Evolutionary conservation across 2,797 vertebrate species (phyloP).

Genomic region (Tolypeutes matacus): DNA sequence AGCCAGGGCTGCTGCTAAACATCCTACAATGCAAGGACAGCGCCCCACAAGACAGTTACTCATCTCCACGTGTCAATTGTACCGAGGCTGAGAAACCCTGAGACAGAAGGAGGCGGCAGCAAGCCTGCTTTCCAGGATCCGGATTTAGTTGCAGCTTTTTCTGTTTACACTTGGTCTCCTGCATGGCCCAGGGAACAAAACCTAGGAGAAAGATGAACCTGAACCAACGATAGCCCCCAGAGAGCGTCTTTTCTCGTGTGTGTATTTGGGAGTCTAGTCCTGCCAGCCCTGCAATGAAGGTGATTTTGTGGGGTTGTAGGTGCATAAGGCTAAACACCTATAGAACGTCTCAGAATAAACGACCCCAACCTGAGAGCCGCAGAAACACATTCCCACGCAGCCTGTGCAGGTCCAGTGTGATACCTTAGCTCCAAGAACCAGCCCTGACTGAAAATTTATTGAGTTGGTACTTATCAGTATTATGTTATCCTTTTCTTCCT

Average conservation of each 20-base stretch:
- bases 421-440: background rate
- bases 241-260: no score
- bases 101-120: background rate
- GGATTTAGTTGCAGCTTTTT: background rate
- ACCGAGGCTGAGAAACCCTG: background rate
- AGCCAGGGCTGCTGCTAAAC: background rate
- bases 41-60: no score
- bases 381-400: background rate
- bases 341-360: background rate
- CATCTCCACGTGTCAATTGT: background rate
- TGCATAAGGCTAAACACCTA: background rate
- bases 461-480: background rate
- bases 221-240: background rate
- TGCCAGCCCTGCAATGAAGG: background rate
- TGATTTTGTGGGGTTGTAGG: background rate
- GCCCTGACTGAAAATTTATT: background rate
- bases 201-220: background rate
- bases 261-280: background rate
- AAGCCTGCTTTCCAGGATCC: background rate
- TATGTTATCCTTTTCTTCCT: background rate
- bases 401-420: fast-evolving
- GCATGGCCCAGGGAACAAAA: background rate
- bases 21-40: fast-evolving
- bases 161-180: background rate
- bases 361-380: background rate